These are phyloP conservation scores for Synanthedon andrenaeformis DNA, from an alignment of 2,888 invertebrate species.

Conservation along the genomic window DNA sequence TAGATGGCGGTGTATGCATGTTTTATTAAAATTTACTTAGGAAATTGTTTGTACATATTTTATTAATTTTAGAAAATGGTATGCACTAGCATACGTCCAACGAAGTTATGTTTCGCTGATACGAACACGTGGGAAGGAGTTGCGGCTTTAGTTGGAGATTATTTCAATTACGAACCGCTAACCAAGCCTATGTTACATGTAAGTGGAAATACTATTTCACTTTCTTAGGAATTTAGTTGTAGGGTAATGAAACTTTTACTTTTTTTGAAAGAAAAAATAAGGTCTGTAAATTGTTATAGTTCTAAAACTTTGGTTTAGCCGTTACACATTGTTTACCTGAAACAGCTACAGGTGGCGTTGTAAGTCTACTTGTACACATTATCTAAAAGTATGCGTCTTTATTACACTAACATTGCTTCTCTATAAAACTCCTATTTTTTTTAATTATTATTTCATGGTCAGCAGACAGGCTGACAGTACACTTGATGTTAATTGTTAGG, in stretches of 20 bases:
- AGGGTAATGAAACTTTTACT: background rate
- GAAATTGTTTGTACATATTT: background rate
- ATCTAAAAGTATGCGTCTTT: too few relatives aligned
- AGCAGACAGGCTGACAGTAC: too few relatives aligned
- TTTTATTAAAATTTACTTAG: background rate
- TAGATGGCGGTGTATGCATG: slow-evolving; percentile 15
- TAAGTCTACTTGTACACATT: too few relatives aligned
- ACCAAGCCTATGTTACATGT: slow-evolving; percentile 75
- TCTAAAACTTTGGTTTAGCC: too few relatives aligned
- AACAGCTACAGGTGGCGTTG: too few relatives aligned
- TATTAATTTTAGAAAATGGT: slow-evolving; percentile 81
- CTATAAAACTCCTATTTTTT: too few relatives aligned
- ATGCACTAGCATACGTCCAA: slow-evolving; percentile 84
- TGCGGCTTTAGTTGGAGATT: slow-evolving; percentile 81
- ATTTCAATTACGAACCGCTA: slow-evolving; percentile 79
- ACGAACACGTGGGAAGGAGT: slow-evolving; percentile 80
- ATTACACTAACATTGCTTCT: too few relatives aligned
- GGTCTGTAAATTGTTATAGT: too few relatives aligned
- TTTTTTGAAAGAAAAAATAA: too few relatives aligned
- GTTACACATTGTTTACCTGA: too few relatives aligned
- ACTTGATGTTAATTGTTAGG: too few relatives aligned
- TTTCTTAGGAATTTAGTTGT: background rate
- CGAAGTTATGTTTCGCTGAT: slow-evolving; percentile 77
- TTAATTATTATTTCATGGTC: too few relatives aligned
- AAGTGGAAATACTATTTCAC: slow-evolving; percentile 47